Evolutionary conservation across 2,888 invertebrate genomes (phyloP), one percentile per base, ranked within the genome.

Genomic region (Adelognathus sp.): DNA sequence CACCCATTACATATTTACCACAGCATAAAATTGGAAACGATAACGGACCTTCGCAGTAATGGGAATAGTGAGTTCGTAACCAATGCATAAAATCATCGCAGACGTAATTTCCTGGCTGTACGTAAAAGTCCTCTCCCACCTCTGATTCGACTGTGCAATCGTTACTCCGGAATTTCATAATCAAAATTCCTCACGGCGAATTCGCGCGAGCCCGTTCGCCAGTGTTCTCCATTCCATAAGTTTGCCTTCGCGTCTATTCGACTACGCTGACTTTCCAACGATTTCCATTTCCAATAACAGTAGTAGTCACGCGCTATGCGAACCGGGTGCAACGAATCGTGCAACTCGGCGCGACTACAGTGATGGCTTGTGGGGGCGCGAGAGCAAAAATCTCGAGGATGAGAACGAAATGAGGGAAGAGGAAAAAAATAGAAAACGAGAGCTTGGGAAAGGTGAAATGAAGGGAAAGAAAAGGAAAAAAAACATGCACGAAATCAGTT

Each of bases 271-370:
- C 50, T 50, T n/a, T 2, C 21, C 50, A n/a, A n/a, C 36, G 36
- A 36, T 50, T 67, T 75, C 46, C 61, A 72, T 63, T 76, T 79
- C 54, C 67, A 72, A 76, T 75, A 66, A 76, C 72, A 27, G 36
- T n/a, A n/a, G n/a, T n/a, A 66, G 56, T 63, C 64, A 72, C 56
- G 56, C 52, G 44, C 58, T 41, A 41, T 58, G 33, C 36, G 56
- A 31, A 63, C 64, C 56, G 54, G 14, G 69, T 75, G 75, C 63
- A 72, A 60, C 60, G 44, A 64, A 76, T 76, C 41, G 63, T 31
- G 16, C 7, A 39, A 33, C 63, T 50, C 56, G 14, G 63, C 61
- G 63, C 56, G 33, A 54, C 29, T n/a, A n/a, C n/a, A n/a, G n/a
- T n/a, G n/a, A n/a, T n/a, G n/a, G n/a, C n/a, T n/a, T n/a, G n/a